A percentile compares a stretch with the other conserved stretches of the same genome.
Conservation (phyloP, 64 coral and sea anemone genomes). For the Anthopleura sola region DNA sequence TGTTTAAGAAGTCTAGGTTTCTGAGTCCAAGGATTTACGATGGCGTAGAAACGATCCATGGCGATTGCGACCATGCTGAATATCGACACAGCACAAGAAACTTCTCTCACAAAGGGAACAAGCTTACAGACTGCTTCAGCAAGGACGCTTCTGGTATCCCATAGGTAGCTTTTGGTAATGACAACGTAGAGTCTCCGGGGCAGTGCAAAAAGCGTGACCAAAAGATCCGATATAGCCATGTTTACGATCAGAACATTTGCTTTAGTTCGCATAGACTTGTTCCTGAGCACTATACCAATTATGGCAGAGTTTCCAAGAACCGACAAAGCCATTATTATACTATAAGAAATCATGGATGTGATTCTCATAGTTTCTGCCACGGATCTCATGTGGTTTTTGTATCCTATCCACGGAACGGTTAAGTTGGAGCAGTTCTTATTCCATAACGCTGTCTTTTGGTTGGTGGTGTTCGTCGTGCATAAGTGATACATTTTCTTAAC, state of each 20-base stretch:
- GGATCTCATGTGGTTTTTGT: neutral
- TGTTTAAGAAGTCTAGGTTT: too few species aligned
- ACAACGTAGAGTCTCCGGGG: slow-evolving; percentile 35
- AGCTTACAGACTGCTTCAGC: slow-evolving; percentile 41
- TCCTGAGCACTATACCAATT: slow-evolving; percentile 17
- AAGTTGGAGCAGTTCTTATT: too few species aligned
- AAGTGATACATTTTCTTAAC: too few species aligned
- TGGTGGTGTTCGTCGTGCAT: too few species aligned
- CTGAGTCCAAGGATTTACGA: too few species aligned
- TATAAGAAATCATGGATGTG: neutral
- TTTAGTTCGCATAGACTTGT: slow-evolving; percentile 32
- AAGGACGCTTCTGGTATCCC: slow-evolving; percentile 16
- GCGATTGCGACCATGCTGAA: too few species aligned
- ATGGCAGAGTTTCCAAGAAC: slow-evolving; percentile 24
- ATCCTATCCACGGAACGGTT: too few species aligned
- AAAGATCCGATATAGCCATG: slow-evolving; percentile 45
- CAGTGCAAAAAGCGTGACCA: slow-evolving; percentile 19
- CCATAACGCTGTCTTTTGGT: too few species aligned
- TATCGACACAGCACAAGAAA: neutral
- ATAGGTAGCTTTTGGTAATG: neutral
- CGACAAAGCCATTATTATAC: neutral
- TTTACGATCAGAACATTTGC: slow-evolving; percentile 40
- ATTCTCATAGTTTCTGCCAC: neutral
- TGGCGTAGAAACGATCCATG: too few species aligned
- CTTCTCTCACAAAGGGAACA: slow-evolving; percentile 28